Conservation (phyloP, 1,140 invertebrate species). For the Macrocentrus cingulum region DNA sequence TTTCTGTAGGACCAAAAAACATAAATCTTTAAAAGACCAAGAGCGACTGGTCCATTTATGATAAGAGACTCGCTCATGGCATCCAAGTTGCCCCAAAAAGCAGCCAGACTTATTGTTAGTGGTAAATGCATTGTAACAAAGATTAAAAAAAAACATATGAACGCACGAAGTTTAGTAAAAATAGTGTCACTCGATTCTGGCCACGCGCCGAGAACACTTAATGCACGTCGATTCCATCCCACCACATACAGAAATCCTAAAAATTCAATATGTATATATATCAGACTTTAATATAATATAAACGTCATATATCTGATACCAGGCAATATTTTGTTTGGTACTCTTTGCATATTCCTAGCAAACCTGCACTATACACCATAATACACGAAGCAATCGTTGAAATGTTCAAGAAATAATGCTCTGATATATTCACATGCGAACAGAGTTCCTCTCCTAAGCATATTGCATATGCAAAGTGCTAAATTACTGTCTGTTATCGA, state of each 20-base stretch:
- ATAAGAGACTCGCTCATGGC: conserved; percentile 26
- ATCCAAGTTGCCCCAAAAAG: conserved; percentile 28
- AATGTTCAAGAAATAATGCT: too few relatives aligned
- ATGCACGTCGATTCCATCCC: conserved; percentile 26
- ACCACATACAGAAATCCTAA: conserved; percentile 26
- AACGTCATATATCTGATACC: too few relatives aligned
- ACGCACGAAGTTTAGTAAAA: conserved; percentile 9
- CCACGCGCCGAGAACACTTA: conserved; percentile 31
- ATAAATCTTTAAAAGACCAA: conserved; percentile 19
- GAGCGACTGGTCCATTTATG: conserved; percentile 24
- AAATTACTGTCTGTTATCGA: too few relatives aligned
- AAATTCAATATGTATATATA: neutral
- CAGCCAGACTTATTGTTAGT: conserved; percentile 23
- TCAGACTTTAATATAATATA: too few relatives aligned
- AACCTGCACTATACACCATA: too few relatives aligned
- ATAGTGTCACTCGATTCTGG: conserved; percentile 23
- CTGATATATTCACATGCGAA: too few relatives aligned
- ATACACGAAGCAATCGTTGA: too few relatives aligned
- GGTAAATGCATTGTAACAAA: conserved; percentile 20
- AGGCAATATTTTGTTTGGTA: too few relatives aligned
- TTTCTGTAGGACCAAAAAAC: conserved; percentile 20
- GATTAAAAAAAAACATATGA: conserved; percentile 2
- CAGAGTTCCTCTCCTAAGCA: too few relatives aligned
- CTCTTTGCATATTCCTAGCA: too few relatives aligned
- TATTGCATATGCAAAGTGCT: too few relatives aligned